Evolutionary conservation across 2,113 vertebrate genomes (phyloP).

Genomic region (western clawed frog (Xenopus tropicalis)): DNA sequence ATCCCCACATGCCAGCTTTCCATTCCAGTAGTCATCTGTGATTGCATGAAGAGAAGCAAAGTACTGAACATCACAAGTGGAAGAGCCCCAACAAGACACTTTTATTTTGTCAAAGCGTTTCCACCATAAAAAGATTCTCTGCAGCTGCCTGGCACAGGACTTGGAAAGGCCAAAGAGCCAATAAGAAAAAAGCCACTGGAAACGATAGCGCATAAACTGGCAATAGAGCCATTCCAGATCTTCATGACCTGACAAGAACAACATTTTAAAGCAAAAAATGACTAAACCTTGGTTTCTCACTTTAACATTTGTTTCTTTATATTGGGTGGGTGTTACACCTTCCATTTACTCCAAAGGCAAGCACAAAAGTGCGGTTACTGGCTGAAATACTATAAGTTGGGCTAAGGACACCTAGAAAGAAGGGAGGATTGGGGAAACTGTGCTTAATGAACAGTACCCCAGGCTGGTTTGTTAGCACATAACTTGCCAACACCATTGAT

Average conservation of each 20-base stretch:
- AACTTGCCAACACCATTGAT: no score
- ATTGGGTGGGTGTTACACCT: not conserved
- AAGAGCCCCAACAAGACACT: constrained; percentile 48
- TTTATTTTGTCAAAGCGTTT: constrained; percentile 49
- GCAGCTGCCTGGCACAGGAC: constrained; percentile 49
- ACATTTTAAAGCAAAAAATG: not conserved
- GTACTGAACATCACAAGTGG: constrained; percentile 45
- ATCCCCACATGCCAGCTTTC: constrained; percentile 51
- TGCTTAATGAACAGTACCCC: no score
- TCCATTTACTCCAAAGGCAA: not conserved
- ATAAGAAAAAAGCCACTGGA: constrained; percentile 56
- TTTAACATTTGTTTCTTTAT: not conserved
- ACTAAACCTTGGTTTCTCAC: not conserved
- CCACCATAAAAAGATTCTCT: constrained; percentile 53
- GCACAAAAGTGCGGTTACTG: no score
- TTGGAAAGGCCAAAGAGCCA: constrained; percentile 57
- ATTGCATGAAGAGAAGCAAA: constrained; percentile 56
- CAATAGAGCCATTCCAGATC: constrained; percentile 51
- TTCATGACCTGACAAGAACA: constrained; percentile 18
- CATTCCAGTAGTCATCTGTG: constrained; percentile 54
- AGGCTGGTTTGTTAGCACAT: no score
- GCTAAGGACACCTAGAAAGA: no score
- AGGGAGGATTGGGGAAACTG: no score
- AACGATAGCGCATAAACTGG: constrained; percentile 49
- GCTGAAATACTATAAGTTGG: no score